Conservation (phyloP, 2,113 vertebrate species). For the Kryptolebias marmoratus region DNA sequence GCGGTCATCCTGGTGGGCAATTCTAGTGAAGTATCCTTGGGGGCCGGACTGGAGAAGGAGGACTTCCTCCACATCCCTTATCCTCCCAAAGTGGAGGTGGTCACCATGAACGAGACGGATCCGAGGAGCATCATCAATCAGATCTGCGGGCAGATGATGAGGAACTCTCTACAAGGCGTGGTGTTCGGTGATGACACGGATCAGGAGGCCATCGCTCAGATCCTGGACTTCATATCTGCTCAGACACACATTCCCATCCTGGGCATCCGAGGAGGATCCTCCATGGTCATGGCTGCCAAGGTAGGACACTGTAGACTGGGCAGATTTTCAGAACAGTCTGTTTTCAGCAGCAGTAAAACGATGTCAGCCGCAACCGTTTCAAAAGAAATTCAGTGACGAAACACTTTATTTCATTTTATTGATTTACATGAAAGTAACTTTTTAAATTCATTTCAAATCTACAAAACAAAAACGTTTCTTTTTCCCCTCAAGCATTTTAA, state of each 20-base stretch:
- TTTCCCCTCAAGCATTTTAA: background rate
- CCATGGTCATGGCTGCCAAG: conserved; percentile 99
- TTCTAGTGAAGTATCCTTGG: conserved; percentile 94
- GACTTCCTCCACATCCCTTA: conserved; percentile 97
- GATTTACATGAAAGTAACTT: too few relatives aligned
- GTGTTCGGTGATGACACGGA: conserved; percentile 98
- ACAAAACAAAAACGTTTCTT: background rate
- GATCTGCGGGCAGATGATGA: conserved; percentile 95
- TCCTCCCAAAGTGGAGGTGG: conserved; percentile 94
- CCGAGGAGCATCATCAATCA: conserved; percentile 98
- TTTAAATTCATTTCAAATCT: background rate
- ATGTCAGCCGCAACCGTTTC: background rate
- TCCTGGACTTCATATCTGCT: conserved; percentile 98
- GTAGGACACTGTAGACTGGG: conserved; percentile 75
- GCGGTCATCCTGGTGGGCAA: conserved; percentile 98
- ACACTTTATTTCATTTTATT: too few relatives aligned
- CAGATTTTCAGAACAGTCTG: background rate
- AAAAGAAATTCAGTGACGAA: background rate
- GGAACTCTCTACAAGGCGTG: conserved; percentile 94
- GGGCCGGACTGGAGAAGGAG: conserved; percentile 96
- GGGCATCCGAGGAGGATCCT: conserved; percentile 96
- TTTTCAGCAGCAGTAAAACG: background rate
- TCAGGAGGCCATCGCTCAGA: conserved; percentile 99
- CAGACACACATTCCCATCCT: conserved; percentile 98
- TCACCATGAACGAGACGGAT: conserved; percentile 98